Base-by-base conservation (phyloP, 2,888 invertebrate species). In the Troides helena region DNA sequence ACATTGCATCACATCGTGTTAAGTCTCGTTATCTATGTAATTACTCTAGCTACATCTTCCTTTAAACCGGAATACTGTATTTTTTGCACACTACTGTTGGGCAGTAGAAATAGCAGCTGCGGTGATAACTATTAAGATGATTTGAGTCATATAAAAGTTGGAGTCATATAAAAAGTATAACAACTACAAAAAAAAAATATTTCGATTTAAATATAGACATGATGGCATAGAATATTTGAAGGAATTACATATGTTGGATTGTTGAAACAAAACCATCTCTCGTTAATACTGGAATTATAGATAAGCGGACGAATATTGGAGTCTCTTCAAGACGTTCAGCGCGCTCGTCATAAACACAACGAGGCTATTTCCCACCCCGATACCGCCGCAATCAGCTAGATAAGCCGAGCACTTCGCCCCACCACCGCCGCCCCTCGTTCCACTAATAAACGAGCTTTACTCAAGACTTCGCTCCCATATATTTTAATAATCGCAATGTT, bases 281-380 rank as follows among this genome's bases (percentile, higher is more conserved):
- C 59, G 58, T 59, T 63, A 63, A 68, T 63, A 59, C 18, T 57
- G 50, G 30, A 63, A 64, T 68, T 64, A 67, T 64, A 64, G 70
- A 64, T 67, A 70, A 56, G 67, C 25, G 25, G 23, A n/a, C 7
- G 50, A 56, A 60, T 56, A 66, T 39, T n/a, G 46, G 25, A 73
- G 74, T 71, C 74, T 79, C 76, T 79, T 81, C 81, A 76, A 76
- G 78, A 74, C 75, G 72, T 60, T 59, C 69, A 69, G 70, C 71
- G 74, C 72, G 71, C 61, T 70, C 72, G 74, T 75, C 81, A 81
- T 81, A 82, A 84, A 76, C 77, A 76, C 73, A 76, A 73, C 73
- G 76, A 76, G 79, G 77, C 73, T 77, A 76, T 76, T 78, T 73
- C 72, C 77, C 71, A 69, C 62, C 76, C 71, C 75, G 68, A 71